Conservation (phyloP, 2,113 vertebrate genomes). For the Triplophysa rosa region DNA sequence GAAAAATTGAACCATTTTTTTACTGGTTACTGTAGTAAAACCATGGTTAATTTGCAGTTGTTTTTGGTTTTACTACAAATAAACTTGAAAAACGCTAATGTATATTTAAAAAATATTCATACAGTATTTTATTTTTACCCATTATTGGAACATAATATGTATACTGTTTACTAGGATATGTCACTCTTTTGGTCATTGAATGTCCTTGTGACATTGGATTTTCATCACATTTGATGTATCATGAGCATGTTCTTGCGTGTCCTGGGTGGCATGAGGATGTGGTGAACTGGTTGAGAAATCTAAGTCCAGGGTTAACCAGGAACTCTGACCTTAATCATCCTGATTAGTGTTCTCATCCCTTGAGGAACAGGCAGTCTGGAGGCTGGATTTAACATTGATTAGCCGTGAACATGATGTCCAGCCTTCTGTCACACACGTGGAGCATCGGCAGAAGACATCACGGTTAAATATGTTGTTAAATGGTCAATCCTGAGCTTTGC, state of each 20-base stretch:
- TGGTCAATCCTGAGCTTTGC: not conserved
- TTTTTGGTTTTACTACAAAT: too few species aligned
- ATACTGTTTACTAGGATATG: too few species aligned
- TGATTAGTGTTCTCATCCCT: conserved; percentile 49
- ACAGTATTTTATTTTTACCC: too few species aligned
- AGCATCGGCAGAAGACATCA: not conserved
- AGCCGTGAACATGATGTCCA: conserved; percentile 33
- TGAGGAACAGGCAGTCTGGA: conserved; percentile 40
- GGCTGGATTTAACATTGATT: conserved; percentile 48
- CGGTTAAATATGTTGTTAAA: not conserved
- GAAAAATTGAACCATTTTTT: too few species aligned
- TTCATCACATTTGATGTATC: not conserved
- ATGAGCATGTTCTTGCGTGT: conserved; percentile 46
- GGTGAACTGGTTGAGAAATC: conserved; percentile 34
- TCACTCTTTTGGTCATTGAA: not conserved
- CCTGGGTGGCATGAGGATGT: conserved; percentile 59
- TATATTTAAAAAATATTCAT: too few species aligned
- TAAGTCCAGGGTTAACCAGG: conserved; percentile 27
- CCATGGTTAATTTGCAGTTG: too few species aligned
- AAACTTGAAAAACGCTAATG: too few species aligned
- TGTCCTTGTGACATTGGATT: not conserved
- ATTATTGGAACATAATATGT: too few species aligned
- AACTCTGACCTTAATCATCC: conserved; percentile 53
- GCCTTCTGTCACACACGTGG: conserved; percentile 29
- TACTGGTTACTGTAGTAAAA: too few species aligned